phyloP scores from a whole-genome alignment of 2,113 vertebrate species.

The Chaetorhynchus papuensis region DNA sequence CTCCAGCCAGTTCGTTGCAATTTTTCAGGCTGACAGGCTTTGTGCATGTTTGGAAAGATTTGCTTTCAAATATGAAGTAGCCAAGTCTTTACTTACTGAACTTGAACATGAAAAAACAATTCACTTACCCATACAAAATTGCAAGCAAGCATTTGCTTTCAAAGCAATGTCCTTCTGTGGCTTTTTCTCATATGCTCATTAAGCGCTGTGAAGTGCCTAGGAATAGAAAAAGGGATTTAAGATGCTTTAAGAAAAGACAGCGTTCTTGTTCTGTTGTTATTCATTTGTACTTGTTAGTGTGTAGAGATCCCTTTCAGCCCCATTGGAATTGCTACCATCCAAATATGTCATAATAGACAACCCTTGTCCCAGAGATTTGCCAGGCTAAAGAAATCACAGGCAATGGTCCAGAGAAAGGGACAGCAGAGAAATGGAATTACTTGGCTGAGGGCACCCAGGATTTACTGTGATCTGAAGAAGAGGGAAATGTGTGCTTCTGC shows the following conservation, averaged over 20 bases:
- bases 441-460: not conserved
- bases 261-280: slow-evolving; percentile 13
- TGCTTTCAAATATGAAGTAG: slow-evolving; percentile 6
- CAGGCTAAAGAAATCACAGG: slow-evolving; percentile 19
- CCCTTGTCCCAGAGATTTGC: slow-evolving; percentile 3
- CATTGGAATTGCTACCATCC: not conserved
- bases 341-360: slow-evolving; percentile 8
- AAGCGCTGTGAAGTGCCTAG: not conserved
- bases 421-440: slow-evolving; percentile 13
- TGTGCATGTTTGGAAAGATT: slow-evolving; percentile 26
- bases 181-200: slow-evolving; percentile 13
- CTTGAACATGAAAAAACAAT: not conserved
- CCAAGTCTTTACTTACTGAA: slow-evolving; percentile 7
- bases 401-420: slow-evolving; percentile 13
- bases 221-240: slow-evolving; percentile 21
- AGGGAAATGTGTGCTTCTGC: not conserved
- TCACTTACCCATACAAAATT: slow-evolving; percentile 17
- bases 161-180: not conserved
- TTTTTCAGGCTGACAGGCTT: slow-evolving; percentile 22
- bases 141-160: slow-evolving; percentile 25
- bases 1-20: not conserved
- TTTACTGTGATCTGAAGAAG: slow-evolving; percentile 1
- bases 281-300: slow-evolving; percentile 24
- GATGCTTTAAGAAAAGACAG: slow-evolving; percentile 8
- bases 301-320: not conserved